Conservation (phyloP, 2,113 vertebrate species). For the Fulmarus glacialis region DNA sequence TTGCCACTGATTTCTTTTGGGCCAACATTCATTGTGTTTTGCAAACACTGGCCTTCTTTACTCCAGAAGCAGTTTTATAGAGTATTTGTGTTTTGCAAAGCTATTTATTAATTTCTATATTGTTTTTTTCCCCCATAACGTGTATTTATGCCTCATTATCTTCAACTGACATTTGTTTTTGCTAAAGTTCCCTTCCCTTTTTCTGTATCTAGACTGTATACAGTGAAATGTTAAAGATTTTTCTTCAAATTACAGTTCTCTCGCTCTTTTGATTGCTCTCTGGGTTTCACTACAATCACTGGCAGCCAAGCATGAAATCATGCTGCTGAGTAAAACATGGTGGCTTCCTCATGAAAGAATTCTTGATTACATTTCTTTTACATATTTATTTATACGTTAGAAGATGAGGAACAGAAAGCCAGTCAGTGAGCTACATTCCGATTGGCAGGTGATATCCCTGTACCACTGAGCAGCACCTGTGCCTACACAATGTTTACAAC, state of each 20-base stretch:
- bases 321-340: background rate
- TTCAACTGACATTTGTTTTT: background rate
- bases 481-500: background rate
- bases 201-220: background rate
- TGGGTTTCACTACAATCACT: background rate
- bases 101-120: background rate
- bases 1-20: background rate
- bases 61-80: background rate
- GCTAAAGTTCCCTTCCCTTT: background rate
- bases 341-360: background rate
- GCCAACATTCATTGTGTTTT: background rate
- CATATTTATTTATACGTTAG: background rate
- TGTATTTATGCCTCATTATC: background rate
- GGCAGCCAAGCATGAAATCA: constrained; percentile 28
- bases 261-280: constrained; percentile 8
- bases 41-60: background rate
- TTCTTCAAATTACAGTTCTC: background rate
- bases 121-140: background rate
- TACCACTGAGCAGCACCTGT: background rate
- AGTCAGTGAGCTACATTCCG: background rate
- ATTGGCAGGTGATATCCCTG: background rate
- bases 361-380: background rate
- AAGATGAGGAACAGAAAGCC: background rate
- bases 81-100: background rate
- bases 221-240: background rate